Evolutionary conservation across 2,113 vertebrate genomes (phyloP).

Genomic region (Sialia sialis): DNA sequence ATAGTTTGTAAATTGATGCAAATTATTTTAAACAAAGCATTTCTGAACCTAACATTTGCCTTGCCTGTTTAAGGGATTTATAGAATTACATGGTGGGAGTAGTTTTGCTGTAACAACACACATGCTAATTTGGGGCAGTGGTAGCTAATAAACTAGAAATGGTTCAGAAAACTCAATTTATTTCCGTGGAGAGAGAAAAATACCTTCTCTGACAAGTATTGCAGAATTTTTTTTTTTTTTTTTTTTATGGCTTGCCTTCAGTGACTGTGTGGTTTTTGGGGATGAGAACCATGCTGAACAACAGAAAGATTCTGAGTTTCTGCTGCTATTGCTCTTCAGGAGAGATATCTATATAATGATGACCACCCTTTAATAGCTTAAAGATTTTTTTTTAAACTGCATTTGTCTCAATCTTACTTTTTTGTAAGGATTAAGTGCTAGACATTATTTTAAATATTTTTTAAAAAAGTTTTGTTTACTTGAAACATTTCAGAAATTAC

Average conservation of each 20-base stretch:
- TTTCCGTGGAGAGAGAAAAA: background rate
- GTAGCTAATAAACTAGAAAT: background rate
- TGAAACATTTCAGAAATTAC: background rate
- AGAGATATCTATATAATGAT: background rate
- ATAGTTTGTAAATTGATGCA: background rate
- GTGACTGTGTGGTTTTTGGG: background rate
- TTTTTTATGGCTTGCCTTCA: background rate
- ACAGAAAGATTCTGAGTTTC: background rate
- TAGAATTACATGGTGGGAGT: background rate
- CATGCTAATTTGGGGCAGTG: background rate
- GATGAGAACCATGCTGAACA: background rate
- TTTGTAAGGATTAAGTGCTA: background rate
- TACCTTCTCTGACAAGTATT: background rate
- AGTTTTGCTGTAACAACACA: background rate
- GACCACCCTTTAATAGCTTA: background rate
- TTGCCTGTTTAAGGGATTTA: background rate
- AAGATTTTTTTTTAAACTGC: background rate
- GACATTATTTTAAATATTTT: background rate
- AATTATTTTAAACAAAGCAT: background rate
- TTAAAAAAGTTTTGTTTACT: background rate
- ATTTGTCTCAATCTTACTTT: background rate
- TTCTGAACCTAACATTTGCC: background rate
- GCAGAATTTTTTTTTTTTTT: background rate
- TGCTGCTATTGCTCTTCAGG: background rate
- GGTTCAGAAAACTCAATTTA: background rate